These are phyloP conservation scores for Geotrupes spiniger DNA, from an alignment of 2,888 invertebrate genomes.

Conservation along the genomic window DNA sequence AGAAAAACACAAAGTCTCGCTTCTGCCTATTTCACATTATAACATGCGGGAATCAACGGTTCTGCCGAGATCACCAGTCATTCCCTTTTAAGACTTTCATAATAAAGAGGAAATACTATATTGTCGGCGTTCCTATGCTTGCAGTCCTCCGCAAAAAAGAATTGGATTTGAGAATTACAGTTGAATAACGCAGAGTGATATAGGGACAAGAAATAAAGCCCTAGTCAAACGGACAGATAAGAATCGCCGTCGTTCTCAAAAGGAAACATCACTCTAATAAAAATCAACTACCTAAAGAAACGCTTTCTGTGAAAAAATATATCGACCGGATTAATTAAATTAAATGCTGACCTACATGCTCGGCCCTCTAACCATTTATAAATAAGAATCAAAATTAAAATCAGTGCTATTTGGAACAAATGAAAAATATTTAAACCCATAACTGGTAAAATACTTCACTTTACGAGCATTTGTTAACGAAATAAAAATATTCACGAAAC, in stretches of 20 bases:
- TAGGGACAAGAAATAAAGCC: conserved; percentile 23
- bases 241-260: conserved; percentile 24
- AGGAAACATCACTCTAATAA: conserved; percentile 21
- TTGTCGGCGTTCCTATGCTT: conserved; percentile 24
- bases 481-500: too few species aligned
- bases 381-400: too few species aligned
- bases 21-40: conserved; percentile 19
- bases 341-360: conserved; percentile 18
- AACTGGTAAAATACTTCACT: too few species aligned
- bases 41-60: conserved; percentile 20
- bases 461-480: too few species aligned
- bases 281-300: conserved; percentile 19
- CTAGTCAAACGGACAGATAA: conserved; percentile 26
- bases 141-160: conserved; percentile 13
- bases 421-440: too few species aligned
- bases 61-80: conserved; percentile 23
- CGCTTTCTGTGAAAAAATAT: not conserved
- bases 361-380: too few species aligned
- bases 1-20: conserved; percentile 13
- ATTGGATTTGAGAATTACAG: conserved; percentile 21
- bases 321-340: conserved; percentile 15
- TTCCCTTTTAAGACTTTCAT: conserved; percentile 35
- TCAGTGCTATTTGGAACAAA: too few species aligned
- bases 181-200: conserved; percentile 26
- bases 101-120: conserved; percentile 28